Evolutionary conservation across 2,113 vertebrate species (phyloP), one percentile per base, ranked within the genome.

Genomic region (Pachyramphus minor): DNA sequence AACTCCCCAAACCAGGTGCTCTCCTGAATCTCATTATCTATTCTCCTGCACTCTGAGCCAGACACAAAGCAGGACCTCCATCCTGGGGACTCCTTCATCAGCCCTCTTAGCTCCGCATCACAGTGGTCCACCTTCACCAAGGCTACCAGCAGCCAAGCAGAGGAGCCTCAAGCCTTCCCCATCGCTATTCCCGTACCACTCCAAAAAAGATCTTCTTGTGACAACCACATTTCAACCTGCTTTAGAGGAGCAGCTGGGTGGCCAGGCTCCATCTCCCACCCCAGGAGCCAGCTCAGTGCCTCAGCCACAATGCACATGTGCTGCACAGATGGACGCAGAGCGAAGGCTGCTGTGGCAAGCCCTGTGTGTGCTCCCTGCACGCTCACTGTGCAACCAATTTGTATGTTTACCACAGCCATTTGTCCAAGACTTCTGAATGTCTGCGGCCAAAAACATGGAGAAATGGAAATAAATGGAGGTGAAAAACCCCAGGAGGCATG

Each of bases 321-420:
- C 92, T 84, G 79, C 1, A 44, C 96, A 97, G 95, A 97, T 86
- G 94, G 94, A 91, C 2, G 21, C 0, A 0, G 58, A 59, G 75
- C 23, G 1, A 4, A 2, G 16, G 76, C 55, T 35, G 92, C 93
- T 71, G 93, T 5, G 8, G 92, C 66, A 6, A 66, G 77, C 77
- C 50, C 81, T 4, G 2, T 52, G 73, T 35, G 1, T 37, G 73
- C 93, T 93, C 84, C 84, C 89, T n/a, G 84, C 67, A 33, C 15
- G 4, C 93, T 96, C 7, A 0, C 90, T 68, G 81, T 44, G 82
- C 74, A 89, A 77, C 37, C 85, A 80, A 69, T 94, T 87, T 93
- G 92, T 84, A 59, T 47, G 81, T 72, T 95, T 87, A 95, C 87
- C 82, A 2, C 96, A 95, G 95, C 92, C 89, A 11, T 85, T 96